These are phyloP conservation scores for Cavia porcellus DNA, from an alignment of 2,113 vertebrate species.

Conservation along the genomic window DNA sequence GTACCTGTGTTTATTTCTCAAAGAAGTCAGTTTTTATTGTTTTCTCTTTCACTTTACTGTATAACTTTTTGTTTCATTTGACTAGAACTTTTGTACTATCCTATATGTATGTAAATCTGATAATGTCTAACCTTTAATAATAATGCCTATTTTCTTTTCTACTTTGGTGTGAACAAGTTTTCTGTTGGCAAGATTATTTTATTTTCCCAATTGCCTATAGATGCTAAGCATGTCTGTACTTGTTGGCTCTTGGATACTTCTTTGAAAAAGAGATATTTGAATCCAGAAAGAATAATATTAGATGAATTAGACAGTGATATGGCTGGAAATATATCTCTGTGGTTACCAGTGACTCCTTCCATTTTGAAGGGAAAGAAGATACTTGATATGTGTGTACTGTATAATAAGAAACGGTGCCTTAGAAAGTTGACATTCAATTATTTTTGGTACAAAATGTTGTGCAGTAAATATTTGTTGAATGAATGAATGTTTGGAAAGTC, in stretches of 20 bases:
- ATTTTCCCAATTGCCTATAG: neutral
- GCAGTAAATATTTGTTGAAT: constrained; percentile 36
- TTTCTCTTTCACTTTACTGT: neutral
- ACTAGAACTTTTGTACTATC: neutral
- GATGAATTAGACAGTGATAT: neutral
- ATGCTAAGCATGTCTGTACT: neutral
- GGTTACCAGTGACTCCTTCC: neutral
- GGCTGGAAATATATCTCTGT: constrained; percentile 37
- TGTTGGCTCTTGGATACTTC: neutral
- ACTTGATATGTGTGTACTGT: neutral
- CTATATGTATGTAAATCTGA: neutral
- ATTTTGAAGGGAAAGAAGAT: constrained; percentile 6
- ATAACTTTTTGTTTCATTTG: constrained; percentile 34
- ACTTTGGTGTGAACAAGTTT: neutral
- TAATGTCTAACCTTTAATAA: constrained; percentile 10
- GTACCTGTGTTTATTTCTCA: neutral
- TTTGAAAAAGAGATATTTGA: constrained; percentile 41
- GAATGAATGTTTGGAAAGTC: neutral
- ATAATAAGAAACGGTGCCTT: constrained; percentile 12
- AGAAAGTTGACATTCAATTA: neutral
- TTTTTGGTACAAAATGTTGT: neutral
- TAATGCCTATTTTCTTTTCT: neutral
- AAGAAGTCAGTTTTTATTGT: neutral
- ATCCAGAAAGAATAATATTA: constrained; percentile 16
- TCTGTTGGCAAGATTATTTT: constrained; percentile 31